phyloP scores from a whole-genome alignment of 2,113 vertebrate species.

The Dolichotis patagonum region DNA sequence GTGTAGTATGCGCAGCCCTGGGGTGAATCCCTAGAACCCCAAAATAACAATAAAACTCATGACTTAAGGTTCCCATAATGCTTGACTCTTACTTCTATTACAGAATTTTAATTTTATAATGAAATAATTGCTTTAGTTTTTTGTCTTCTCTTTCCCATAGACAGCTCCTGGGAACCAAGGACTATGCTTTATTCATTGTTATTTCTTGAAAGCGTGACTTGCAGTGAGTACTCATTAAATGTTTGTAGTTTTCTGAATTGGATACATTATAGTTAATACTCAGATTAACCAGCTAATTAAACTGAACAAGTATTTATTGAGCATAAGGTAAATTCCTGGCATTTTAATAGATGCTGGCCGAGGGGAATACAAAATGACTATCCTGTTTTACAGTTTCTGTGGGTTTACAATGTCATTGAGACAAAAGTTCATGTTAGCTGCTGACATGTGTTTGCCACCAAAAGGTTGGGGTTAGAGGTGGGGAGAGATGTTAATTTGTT shows the following conservation, averaged over 20 bases:
- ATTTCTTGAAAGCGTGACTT: slow-evolving; percentile 65
- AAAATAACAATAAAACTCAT: neutral
- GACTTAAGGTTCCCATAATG: neutral
- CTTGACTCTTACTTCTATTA: slow-evolving; percentile 2
- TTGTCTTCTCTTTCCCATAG: neutral
- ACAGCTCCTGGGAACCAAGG: neutral
- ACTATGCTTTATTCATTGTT: slow-evolving; percentile 16
- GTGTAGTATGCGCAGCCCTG: neutral
- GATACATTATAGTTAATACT: slow-evolving; percentile 71
- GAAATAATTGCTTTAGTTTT: slow-evolving; percentile 6
- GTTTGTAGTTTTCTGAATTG: slow-evolving; percentile 75
- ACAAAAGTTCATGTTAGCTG: neutral
- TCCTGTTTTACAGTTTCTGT: slow-evolving; percentile 52
- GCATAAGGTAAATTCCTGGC: slow-evolving; percentile 71
- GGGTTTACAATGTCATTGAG: slow-evolving; percentile 42
- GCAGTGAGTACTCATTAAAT: slow-evolving; percentile 60
- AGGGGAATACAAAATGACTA: slow-evolving; percentile 59
- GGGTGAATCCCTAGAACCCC: neutral
- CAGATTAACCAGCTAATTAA: slow-evolving; percentile 77
- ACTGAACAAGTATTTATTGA: slow-evolving; percentile 74
- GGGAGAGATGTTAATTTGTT: neutral
- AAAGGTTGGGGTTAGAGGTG: neutral
- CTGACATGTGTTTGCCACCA: neutral
- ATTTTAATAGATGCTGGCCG: slow-evolving; percentile 65
- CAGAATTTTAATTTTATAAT: slow-evolving; percentile 35